Conservation (phyloP, 2,888 invertebrate genomes). For the Tipula unca region DNA sequence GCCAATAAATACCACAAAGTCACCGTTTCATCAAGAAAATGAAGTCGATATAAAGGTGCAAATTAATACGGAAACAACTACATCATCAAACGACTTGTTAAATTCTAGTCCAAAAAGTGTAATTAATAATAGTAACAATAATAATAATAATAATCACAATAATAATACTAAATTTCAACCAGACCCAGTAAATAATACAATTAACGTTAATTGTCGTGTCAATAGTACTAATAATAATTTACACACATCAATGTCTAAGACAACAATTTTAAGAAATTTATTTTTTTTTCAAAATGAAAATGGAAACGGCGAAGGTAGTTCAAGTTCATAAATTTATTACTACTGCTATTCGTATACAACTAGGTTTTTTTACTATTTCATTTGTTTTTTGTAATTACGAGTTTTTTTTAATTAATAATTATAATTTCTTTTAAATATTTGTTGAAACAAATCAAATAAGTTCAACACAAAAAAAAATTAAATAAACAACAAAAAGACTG, state of each 20-base stretch:
- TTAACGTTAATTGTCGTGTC: background rate
- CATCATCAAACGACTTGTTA: background rate
- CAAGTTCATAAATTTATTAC: background rate
- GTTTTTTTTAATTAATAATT: background rate
- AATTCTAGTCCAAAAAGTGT: background rate
- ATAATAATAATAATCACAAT: background rate
- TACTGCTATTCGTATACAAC: background rate
- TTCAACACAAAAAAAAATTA: background rate
- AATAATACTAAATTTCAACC: background rate
- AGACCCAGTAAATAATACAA: background rate
- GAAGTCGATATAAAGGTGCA: background rate
- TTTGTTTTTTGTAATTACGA: background rate
- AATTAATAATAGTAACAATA: slow-evolving; percentile 22
- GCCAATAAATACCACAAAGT: background rate
- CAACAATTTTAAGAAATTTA: slow-evolving; percentile 30
- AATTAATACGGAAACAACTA: background rate
- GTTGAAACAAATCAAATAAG: background rate
- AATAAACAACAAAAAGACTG: background rate
- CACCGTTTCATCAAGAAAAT: background rate
- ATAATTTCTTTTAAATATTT: background rate
- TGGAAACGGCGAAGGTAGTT: background rate
- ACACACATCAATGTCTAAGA: slow-evolving; percentile 26
- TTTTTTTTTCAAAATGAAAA: slow-evolving; percentile 26
- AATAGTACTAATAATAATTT: background rate
- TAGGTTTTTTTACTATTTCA: background rate